Percentiles rank a stretch among this genome's conserved stretches.
These are phyloP conservation scores for Coregonus ussuriensis DNA, from an alignment of 2,797 vertebrate genomes.

Conservation along the genomic window DNA sequence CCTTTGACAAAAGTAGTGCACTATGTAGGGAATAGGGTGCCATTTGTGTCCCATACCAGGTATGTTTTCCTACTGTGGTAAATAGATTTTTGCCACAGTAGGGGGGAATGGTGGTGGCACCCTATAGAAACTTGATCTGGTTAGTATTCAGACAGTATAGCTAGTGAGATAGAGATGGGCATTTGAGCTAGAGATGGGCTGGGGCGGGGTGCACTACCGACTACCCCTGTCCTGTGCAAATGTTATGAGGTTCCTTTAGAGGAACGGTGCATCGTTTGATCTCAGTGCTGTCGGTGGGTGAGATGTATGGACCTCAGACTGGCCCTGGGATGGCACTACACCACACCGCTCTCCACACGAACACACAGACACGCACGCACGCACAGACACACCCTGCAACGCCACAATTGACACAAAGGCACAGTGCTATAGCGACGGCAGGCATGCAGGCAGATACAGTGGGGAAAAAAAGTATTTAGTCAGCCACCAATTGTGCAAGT, in stretches of 20 bases:
- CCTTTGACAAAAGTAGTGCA: no score
- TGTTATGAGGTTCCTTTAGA: constrained; percentile 56
- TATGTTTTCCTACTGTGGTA: constrained; percentile 43
- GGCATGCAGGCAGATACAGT: constrained; percentile 35
- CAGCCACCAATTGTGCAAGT: no score
- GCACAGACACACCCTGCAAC: constrained; percentile 29
- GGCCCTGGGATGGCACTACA: constrained; percentile 45
- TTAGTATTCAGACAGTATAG: not conserved
- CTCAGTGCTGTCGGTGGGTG: constrained; percentile 62
- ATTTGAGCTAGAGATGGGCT: not conserved
- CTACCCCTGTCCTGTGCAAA: constrained; percentile 45
- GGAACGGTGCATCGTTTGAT: constrained; percentile 71
- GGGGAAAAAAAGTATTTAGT: no score
- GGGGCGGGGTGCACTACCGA: constrained; percentile 40
- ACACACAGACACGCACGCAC: constrained; percentile 23
- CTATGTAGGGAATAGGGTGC: not conserved
- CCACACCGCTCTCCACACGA: not conserved
- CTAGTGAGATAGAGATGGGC: not conserved
- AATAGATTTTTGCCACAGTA: constrained; percentile 57
- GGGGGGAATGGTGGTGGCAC: no score
- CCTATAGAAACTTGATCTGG: not conserved
- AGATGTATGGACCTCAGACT: constrained; percentile 52
- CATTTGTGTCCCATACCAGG: constrained; percentile 19
- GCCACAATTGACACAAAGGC: constrained; percentile 74
- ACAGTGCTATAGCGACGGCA: constrained; percentile 62